These are phyloP conservation scores for Scrobipalpa atriplicella DNA, from an alignment of 2,888 invertebrate genomes.

Conservation along the genomic window DNA sequence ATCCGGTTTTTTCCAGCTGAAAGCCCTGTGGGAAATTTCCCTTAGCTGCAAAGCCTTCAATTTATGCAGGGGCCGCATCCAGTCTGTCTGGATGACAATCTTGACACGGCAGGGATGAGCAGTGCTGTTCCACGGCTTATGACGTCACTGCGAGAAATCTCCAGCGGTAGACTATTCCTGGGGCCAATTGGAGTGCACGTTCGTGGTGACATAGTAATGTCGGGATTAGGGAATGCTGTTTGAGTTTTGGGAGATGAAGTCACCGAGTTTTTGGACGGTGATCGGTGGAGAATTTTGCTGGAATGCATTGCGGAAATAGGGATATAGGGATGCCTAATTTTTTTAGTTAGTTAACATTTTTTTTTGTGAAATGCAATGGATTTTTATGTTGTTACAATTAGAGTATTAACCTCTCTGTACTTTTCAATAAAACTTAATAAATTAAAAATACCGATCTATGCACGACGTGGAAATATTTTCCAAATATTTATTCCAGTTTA, in stretches of 20 bases:
- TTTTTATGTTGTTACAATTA: too few species aligned
- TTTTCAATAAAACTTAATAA: too few species aligned
- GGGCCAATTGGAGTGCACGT: conserved; percentile 13
- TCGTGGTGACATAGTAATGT: conserved; percentile 6
- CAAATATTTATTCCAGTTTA: background rate
- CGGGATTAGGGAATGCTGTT: conserved; percentile 16
- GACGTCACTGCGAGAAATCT: conserved; percentile 34
- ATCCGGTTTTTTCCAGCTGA: conserved; percentile 64
- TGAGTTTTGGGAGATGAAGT: background rate
- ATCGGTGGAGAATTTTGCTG: background rate
- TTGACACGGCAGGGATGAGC: conserved; percentile 64
- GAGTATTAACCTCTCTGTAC: too few species aligned
- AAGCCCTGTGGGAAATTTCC: conserved; percentile 76
- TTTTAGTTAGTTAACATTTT: too few species aligned
- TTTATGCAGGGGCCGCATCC: conserved; percentile 72
- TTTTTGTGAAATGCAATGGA: too few species aligned
- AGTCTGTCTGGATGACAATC: conserved; percentile 68
- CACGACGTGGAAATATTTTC: background rate
- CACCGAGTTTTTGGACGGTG: background rate
- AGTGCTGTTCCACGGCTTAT: conserved; percentile 56
- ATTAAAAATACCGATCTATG: background rate
- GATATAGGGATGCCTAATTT: background rate
- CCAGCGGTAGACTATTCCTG: conserved; percentile 12
- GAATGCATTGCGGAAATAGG: too few species aligned
- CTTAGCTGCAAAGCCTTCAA: conserved; percentile 71